These are phyloP conservation scores for Phasianus colchicus DNA, from an alignment of 2,113 vertebrate genomes.

Conservation along the genomic window DNA sequence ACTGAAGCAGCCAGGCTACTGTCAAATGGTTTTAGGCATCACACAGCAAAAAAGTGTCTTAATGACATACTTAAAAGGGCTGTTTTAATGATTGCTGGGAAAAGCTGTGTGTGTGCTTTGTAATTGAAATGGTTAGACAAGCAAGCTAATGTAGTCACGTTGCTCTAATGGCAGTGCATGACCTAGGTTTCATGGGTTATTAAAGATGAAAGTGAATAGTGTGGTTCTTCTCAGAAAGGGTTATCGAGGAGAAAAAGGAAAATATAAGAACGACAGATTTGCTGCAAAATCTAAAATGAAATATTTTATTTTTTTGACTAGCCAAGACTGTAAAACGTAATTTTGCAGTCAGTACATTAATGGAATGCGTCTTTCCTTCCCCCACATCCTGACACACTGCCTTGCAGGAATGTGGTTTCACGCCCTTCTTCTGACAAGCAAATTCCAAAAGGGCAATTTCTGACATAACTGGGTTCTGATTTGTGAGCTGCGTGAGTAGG, in stretches of 20 bases:
- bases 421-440: not conserved
- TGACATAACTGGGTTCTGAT: not conserved
- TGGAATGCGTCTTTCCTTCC: not conserved
- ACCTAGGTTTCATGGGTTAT: slow-evolving; percentile 57
- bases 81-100: slow-evolving; percentile 28
- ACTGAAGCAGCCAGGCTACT: not conserved
- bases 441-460: not conserved
- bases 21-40: slow-evolving; percentile 20
- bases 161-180: slow-evolving; percentile 46
- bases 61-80: slow-evolving; percentile 21
- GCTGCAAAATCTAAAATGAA: not conserved
- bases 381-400: rapidly evolving
- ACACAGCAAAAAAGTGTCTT: not conserved
- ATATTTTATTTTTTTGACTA: not conserved
- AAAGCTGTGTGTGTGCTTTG: not conserved
- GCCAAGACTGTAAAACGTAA: not conserved
- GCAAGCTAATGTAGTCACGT: slow-evolving; percentile 30
- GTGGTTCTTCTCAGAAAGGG: not conserved
- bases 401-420: slow-evolving; percentile 40
- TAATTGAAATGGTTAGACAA: slow-evolving; percentile 7
- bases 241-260: not conserved
- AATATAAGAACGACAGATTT: not conserved
- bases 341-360: not conserved
- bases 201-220: slow-evolving; percentile 11
- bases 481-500: not conserved